Percentiles rank a stretch among this genome's conserved stretches.
Conservation (phyloP, 2,888 invertebrate species). For the Sussaba pulchella region DNA sequence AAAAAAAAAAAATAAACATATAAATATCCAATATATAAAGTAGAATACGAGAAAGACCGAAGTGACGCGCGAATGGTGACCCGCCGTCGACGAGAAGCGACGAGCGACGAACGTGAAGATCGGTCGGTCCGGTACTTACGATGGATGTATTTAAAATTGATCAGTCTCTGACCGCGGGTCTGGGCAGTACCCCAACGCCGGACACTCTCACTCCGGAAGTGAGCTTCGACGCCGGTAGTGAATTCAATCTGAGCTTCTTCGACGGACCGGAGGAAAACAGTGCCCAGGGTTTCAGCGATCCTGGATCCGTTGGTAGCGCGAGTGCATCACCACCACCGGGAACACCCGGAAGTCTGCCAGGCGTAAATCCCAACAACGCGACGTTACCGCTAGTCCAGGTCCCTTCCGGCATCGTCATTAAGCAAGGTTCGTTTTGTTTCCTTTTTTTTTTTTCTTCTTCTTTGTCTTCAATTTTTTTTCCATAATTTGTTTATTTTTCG, state of each 20-base stretch:
- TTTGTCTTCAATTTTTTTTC: not conserved
- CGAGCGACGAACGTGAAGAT: slow-evolving; percentile 56
- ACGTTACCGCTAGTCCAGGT: slow-evolving; percentile 81
- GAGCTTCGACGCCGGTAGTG: slow-evolving; percentile 90
- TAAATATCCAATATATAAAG: not conserved
- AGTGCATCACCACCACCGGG: slow-evolving; percentile 83
- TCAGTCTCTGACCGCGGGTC: slow-evolving; percentile 88
- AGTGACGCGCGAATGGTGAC: slow-evolving; percentile 75
- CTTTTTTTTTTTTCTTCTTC: slow-evolving; percentile 42
- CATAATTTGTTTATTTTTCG: slow-evolving; percentile 1
- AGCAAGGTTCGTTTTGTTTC: slow-evolving; percentile 82
- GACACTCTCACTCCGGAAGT: slow-evolving; percentile 88
- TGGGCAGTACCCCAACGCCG: slow-evolving; percentile 87
- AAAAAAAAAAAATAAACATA: not conserved
- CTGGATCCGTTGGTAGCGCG: slow-evolving; percentile 87
- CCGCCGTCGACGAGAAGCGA: slow-evolving; percentile 56
- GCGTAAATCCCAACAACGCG: slow-evolving; percentile 77
- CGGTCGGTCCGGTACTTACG: slow-evolving; percentile 68
- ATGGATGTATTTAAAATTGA: slow-evolving; percentile 92
- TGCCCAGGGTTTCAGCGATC: slow-evolving; percentile 89
- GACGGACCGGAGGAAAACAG: slow-evolving; percentile 89
- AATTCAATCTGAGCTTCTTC: slow-evolving; percentile 93
- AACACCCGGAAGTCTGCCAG: slow-evolving; percentile 76
- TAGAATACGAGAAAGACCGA: slow-evolving; percentile 13
- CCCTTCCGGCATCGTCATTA: slow-evolving; percentile 82